Base-by-base conservation (phyloP, 2,888 invertebrate species). In the Melanostoma scalare region DNA sequence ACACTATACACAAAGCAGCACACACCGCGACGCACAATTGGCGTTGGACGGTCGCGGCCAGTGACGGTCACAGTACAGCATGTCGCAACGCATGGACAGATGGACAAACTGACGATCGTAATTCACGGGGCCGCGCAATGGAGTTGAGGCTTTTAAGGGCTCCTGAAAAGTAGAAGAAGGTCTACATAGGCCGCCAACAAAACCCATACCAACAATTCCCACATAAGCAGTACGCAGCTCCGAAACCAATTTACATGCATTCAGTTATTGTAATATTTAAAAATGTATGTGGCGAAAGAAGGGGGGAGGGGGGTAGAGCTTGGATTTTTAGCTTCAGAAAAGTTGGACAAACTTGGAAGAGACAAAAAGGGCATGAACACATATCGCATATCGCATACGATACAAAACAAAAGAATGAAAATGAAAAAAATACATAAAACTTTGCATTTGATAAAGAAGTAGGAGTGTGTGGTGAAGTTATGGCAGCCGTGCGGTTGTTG, bases 261-360 rank as follows among this genome's bases (percentile, higher is more conserved):
- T 81, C 73, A 52, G 77, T 77, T 82, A 82, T 77, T 82, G 73
- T 82, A 73, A 82, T 80, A 74, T 80, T 80, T 35, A 61, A 55
- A 55, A 67, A 67, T 60, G 65, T 33, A 44, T 6, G 20, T 3
- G 20, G 36, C 60, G 58, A n/a, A 2, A 0, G 33, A 3, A 40
- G 8, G 2, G 20, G 10, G 36, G 3, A 1, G 35, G 8, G 42
- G 44, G 53, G 55, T 33, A 1, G 20, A 1, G 20, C 20, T 20
- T 20, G 20, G 20, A 20, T 20, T 20, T 20, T 50, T 35, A 42
- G 42, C 53, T 67, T 58, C 52, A 33, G 33, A 48, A 65, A 73
- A 36, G 36, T 42, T 48, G 52, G 38, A 35, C 36, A 48, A 9
- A 65, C 36, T 38, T 69, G 4, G 61, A 35, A 20, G 8, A n/a